Percentiles rank a stretch among this genome's conserved stretches.
Evolutionary conservation across 2,888 invertebrate genomes (phyloP).

Genomic region (Hirtodrosophila confusa): DNA sequence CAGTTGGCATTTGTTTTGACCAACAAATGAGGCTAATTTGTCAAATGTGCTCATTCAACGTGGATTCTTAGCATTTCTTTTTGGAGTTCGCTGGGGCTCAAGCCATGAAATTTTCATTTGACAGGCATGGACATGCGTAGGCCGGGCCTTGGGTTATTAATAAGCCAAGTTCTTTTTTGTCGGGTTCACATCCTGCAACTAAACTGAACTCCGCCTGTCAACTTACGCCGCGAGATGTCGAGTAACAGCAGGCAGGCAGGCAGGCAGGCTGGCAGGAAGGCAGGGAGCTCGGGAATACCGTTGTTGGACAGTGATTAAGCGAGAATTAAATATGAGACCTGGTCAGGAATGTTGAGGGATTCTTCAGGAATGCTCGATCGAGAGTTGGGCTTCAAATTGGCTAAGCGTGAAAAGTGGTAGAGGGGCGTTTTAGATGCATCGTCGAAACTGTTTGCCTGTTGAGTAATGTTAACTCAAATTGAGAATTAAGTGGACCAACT

Average conservation of each 20-base stretch:
- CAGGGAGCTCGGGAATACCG: slow-evolving; percentile 49
- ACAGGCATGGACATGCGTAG: slow-evolving; percentile 64
- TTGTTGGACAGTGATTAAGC: slow-evolving; percentile 76
- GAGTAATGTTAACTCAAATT: not conserved
- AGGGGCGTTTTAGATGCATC: slow-evolving; percentile 24
- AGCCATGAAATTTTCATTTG: slow-evolving; percentile 74
- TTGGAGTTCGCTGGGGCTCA: slow-evolving; percentile 22
- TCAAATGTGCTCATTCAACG: slow-evolving; percentile 67
- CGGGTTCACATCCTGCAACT: slow-evolving; percentile 24
- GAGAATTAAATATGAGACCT: slow-evolving; percentile 71
- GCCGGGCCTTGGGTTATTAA: slow-evolving; percentile 56
- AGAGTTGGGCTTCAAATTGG: slow-evolving; percentile 14
- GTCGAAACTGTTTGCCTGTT: slow-evolving; percentile 5
- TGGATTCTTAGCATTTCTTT: slow-evolving; percentile 30
- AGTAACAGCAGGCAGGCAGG: slow-evolving; percentile 70
- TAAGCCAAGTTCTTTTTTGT: slow-evolving; percentile 55
- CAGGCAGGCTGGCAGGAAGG: too few species aligned
- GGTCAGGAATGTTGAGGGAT: slow-evolving; percentile 1
- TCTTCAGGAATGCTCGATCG: slow-evolving; percentile 8
- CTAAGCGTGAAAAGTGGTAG: slow-evolving; percentile 51
- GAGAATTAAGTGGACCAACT: slow-evolving; percentile 17
- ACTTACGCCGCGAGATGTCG: slow-evolving; percentile 57
- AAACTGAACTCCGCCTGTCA: slow-evolving; percentile 61
- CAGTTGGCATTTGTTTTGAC: slow-evolving; percentile 80
- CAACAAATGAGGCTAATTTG: slow-evolving; percentile 84